A percentile compares a stretch with the other conserved stretches of the same genome.
These are phyloP conservation scores for Acanthurus tractus DNA, from an alignment of 2,797 vertebrate species.

Conservation along the genomic window DNA sequence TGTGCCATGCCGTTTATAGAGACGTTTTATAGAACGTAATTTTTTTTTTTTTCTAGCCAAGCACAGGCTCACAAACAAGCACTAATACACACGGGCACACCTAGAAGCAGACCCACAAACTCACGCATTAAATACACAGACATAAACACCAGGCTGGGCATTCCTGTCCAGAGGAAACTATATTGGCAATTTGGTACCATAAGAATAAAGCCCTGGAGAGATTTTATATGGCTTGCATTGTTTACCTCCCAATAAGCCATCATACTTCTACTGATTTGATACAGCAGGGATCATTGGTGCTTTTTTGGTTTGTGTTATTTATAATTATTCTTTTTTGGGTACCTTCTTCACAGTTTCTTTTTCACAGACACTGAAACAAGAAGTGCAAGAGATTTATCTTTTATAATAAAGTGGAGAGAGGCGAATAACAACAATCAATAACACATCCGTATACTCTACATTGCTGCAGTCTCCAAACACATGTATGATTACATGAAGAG, in stretches of 20 bases:
- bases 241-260: conserved; percentile 68
- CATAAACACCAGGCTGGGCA: conserved; percentile 47
- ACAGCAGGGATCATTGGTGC: conserved; percentile 43
- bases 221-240: conserved; percentile 69
- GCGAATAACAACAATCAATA: conserved; percentile 52
- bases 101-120: conserved; percentile 15
- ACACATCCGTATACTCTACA: conserved; percentile 26
- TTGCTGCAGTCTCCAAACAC: conserved; percentile 7
- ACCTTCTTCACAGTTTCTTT: conserved; percentile 25
- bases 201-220: conserved; percentile 46
- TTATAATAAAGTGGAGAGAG: conserved; percentile 55
- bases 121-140: conserved; percentile 33
- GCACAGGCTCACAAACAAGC: conserved; percentile 51
- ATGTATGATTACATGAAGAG: conserved; percentile 15
- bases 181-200: conserved; percentile 64
- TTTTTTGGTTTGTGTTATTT: conserved; percentile 28
- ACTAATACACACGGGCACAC: conserved; percentile 20
- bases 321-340: conserved; percentile 40
- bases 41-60: conserved; percentile 47
- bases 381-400: conserved; percentile 58
- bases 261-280: conserved; percentile 60
- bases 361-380: conserved; percentile 18
- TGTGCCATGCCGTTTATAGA: conserved; percentile 77
- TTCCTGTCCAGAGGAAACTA: conserved; percentile 62
- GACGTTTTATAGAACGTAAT: conserved; percentile 77